Evolutionary conservation across 1,140 invertebrate genomes (phyloP), one percentile per base, ranked within the genome.

Genomic region (Nixonia krombeini): DNA sequence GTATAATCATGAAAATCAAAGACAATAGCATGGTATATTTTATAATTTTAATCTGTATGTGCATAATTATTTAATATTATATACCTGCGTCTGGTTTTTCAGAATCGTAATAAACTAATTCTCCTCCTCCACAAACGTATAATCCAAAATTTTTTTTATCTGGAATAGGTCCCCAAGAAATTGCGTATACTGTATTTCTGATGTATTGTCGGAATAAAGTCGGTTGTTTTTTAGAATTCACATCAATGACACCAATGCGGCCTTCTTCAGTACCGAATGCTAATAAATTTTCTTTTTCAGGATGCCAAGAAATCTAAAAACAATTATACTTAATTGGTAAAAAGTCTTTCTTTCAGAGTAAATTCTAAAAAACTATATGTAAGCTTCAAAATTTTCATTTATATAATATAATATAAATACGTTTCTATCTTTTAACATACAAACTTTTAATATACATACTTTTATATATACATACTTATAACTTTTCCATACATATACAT

Each of bases 221-320:
- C 4, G 86, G 80, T 17, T 65, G 53, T 51, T 81, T 84, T 15
- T 41, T 67, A 2, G 63, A 47, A 65, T 74, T 78, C 2, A 82
- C 80, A 59, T 90, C 86, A 50, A 89, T 77, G 1, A 88, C 42
- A 17, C 89, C 88, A 29, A 91, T 80, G 79, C 89, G 71, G 6
- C 93, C 92, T 80, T 94, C 93, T 12, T 87, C 88, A 37, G 93
- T 94, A 9, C 89, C 90, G 82, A 90, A 95, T 1, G 92, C 93
- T 12, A 95, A 73, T 4, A 89, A 51, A 62, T 89, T 89, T 82
- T 96, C 94, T 64, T 88, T 88, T 6, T 82, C 85, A 2, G 93
- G 93, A 86, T 95, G 92, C 93, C 93, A 96, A 6, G 88, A 86
- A 13, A 91, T 59, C 88, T 89, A 41, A 37, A 72, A 61, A 5